Percentiles rank a stretch among this genome's conserved stretches.
phyloP scores from a whole-genome alignment of 2,113 vertebrate genomes.

The Turdus rufiventris region DNA sequence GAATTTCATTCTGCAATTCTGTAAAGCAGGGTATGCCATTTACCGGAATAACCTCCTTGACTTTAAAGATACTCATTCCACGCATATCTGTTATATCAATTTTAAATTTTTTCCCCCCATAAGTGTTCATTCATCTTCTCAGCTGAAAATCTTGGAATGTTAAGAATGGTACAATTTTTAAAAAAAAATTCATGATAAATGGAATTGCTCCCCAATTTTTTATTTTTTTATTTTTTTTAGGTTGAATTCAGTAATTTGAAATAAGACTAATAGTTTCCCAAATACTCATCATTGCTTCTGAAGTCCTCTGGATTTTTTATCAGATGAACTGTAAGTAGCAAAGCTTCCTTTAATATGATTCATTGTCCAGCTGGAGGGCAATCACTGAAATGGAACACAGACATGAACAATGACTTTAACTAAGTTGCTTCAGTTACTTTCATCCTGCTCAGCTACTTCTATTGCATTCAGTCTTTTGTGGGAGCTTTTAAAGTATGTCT shows the following conservation, averaged over 20 bases:
- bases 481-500: slow-evolving; percentile 57
- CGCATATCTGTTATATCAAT: neutral
- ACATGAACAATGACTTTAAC: slow-evolving; percentile 54
- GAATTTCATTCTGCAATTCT: neutral
- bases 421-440: slow-evolving; percentile 31
- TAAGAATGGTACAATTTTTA: neutral
- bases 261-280: slow-evolving; percentile 1
- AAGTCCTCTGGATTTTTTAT: slow-evolving; percentile 45
- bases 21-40: neutral
- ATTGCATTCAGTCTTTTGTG: slow-evolving; percentile 24
- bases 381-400: slow-evolving; percentile 11
- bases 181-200: neutral
- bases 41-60: neutral
- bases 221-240: neutral
- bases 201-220: neutral
- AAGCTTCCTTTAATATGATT: slow-evolving; percentile 30
- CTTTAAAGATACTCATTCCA: neutral
- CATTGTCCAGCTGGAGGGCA: neutral
- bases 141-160: neutral
- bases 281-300: slow-evolving; percentile 21
- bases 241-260: slow-evolving; percentile 15
- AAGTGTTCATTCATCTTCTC: neutral
- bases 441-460: slow-evolving; percentile 12
- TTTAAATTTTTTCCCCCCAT: neutral
- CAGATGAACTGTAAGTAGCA: slow-evolving; percentile 1